phyloP scores from a whole-genome alignment of 2,797 vertebrate species.

The Monodelphis domestica region DNA sequence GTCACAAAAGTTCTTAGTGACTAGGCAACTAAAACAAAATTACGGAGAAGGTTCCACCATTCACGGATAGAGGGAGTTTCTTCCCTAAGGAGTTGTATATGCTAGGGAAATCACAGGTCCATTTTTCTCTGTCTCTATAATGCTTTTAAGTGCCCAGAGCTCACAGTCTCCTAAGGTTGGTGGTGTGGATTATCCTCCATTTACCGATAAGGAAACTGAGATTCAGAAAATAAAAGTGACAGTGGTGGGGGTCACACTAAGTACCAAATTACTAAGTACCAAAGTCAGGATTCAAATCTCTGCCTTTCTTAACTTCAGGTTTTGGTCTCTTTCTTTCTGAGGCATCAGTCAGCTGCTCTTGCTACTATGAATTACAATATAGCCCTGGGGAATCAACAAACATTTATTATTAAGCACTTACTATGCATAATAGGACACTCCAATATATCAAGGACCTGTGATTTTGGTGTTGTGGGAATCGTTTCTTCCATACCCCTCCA shows the following conservation, averaged over 20 bases:
- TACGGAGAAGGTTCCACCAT: background rate
- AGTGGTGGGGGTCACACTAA: background rate
- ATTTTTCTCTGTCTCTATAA: background rate
- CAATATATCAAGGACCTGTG: background rate
- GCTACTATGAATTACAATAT: background rate
- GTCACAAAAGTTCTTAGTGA: background rate
- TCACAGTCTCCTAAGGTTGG: background rate
- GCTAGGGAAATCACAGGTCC: background rate
- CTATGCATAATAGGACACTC: background rate
- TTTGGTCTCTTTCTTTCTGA: background rate
- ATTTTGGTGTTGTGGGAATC: background rate
- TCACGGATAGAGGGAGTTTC: background rate
- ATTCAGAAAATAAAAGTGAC: background rate
- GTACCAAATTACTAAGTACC: background rate
- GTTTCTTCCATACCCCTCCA: background rate
- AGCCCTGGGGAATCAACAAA: conserved; percentile 2
- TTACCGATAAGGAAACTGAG: background rate
- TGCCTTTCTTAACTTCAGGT: background rate
- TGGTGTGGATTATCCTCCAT: background rate
- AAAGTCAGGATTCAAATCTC: background rate
- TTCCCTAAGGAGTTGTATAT: background rate
- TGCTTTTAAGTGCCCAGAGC: background rate
- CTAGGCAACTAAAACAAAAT: background rate
- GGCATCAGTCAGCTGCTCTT: background rate
- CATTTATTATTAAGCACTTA: conserved; percentile 5